Evolutionary conservation across 2,888 invertebrate species (phyloP), one percentile per base, ranked within the genome.

Genomic region (Patella depressa): DNA sequence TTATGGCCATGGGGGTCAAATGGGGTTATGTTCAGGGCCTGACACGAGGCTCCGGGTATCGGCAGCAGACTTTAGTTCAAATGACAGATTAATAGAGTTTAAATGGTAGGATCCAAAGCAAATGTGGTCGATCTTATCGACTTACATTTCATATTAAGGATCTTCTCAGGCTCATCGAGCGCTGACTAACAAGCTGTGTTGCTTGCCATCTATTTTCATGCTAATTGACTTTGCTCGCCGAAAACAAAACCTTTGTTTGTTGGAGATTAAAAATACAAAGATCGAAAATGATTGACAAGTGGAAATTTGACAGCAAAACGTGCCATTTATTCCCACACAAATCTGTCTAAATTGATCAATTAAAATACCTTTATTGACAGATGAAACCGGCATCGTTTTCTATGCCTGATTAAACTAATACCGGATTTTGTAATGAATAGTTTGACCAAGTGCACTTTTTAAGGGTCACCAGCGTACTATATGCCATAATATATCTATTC

Each of bases 291-390:
- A 65, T 65, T 65, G 65, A 65, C 65, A 65, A 65, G 65, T 65
- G 19, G 65, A 65, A 65, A 65, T 65, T 65, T 65, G 65, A 65
- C 65, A 65, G 65, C 65, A 65, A 65, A 65, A 65, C 65, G 65
- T 65, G 65, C 65, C 65, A 65, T 65, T 65, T 65, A 65, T 24
- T 12, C 24, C 19, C 19, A 65, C 24, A 65, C 65, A 65, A 65
- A 65, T 65, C 65, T 14, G 19, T 24, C 65, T 15, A 65, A 65
- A 65, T 65, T 65, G 65, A 65, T 65, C 65, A 65, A 65, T 65
- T 65, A 65, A 24, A 19, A 19, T 65, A 11, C 19, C 11, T 65
- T 65, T 65, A 24, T 65, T 65, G 65, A 65, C 65, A 65, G 65
- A 24, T 65, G 19, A 24, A 65, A 65, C 65, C 24, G 45, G 45